phyloP scores from a whole-genome alignment of 2,797 vertebrate species.

The Pantherophis vulpinus region DNA sequence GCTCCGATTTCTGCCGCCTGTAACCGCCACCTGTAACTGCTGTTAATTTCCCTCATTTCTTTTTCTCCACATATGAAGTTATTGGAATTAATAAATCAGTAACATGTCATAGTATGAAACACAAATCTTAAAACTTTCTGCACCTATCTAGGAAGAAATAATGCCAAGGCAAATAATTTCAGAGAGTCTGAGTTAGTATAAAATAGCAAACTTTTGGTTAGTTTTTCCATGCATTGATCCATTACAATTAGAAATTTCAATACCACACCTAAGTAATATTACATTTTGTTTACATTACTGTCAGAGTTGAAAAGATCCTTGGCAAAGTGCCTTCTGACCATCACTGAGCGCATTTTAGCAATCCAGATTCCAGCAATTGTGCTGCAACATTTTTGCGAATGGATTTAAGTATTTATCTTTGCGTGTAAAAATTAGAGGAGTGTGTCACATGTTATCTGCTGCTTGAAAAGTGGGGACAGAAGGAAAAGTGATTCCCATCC shows the following conservation, averaged over 20 bases:
- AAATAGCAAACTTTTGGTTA: neutral
- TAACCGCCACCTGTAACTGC: too few relatives aligned
- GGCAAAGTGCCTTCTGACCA: neutral
- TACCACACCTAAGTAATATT: neutral
- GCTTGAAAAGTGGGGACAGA: neutral
- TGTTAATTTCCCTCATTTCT: slow-evolving; percentile 32
- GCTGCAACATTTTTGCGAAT: neutral
- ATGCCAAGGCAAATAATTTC: slow-evolving; percentile 31
- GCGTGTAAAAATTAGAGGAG: neutral
- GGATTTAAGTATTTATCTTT: neutral
- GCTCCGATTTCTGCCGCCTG: too few relatives aligned
- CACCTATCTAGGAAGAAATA: slow-evolving; percentile 24
- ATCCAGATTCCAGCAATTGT: neutral
- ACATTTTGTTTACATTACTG: neutral
- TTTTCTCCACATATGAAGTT: slow-evolving; percentile 35
- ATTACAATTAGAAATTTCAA: neutral
- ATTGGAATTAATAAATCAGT: slow-evolving; percentile 56
- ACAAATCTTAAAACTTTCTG: slow-evolving; percentile 55
- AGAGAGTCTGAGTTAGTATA: slow-evolving; percentile 7
- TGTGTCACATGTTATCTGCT: neutral
- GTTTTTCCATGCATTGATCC: neutral
- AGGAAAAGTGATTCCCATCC: neutral
- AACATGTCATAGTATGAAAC: slow-evolving; percentile 42
- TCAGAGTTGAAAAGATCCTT: neutral
- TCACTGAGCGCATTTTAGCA: neutral